Percentiles rank a stretch among this genome's conserved stretches.
Evolutionary conservation across 2,797 vertebrate species (phyloP).

Genomic region (Steatocranus sp.): DNA sequence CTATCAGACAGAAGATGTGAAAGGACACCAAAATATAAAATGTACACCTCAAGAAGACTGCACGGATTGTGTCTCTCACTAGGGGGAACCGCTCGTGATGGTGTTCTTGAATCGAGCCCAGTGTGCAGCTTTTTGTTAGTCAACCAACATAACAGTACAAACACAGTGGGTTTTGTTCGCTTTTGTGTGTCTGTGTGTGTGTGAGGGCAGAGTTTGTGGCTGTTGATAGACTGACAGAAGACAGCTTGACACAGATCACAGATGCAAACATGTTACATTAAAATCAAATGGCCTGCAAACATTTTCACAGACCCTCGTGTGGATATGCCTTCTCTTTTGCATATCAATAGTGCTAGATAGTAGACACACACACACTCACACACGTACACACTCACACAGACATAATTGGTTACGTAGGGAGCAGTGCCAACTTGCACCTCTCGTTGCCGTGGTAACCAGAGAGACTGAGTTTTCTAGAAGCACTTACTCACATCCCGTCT

Average conservation of each 20-base stretch:
- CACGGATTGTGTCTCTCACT: not conserved
- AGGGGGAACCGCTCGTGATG: constrained; percentile 1
- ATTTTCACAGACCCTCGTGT: constrained; percentile 34
- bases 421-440: constrained; percentile 66
- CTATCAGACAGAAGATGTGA: not conserved
- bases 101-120: not conserved
- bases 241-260: constrained; percentile 34
- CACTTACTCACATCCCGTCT: constrained; percentile 71
- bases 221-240: constrained; percentile 7
- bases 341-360: constrained; percentile 45
- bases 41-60: not conserved
- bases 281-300: constrained; percentile 43
- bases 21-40: not conserved
- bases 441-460: constrained; percentile 67
- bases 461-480: constrained; percentile 68
- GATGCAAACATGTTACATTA: constrained; percentile 22
- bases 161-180: not conserved
- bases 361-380: not conserved
- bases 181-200: not conserved
- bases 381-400: constrained; percentile 37
- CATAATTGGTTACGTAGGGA: constrained; percentile 70
- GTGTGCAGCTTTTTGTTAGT: constrained; percentile 17
- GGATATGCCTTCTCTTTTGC: constrained; percentile 49
- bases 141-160: not conserved
- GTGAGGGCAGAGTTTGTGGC: not conserved